Percentiles rank a stretch among this genome's conserved stretches.
Evolutionary conservation across 2,113 vertebrate genomes (phyloP).

Genomic region (Phylloscopus trochilus): DNA sequence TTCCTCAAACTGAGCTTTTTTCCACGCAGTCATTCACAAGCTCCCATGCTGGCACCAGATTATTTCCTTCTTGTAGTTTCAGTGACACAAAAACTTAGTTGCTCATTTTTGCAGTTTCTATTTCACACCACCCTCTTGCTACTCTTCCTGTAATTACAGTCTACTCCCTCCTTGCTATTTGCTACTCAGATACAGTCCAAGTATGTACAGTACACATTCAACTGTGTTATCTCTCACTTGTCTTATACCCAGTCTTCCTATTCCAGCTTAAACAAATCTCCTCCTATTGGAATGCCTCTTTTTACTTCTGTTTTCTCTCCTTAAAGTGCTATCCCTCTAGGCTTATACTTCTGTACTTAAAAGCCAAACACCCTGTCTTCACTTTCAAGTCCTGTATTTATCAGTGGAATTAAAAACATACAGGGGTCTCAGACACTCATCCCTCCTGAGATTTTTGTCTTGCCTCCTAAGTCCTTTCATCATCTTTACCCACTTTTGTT

Average conservation of each 20-base stretch:
- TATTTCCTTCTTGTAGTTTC: not conserved
- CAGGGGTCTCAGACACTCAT: rapidly evolving
- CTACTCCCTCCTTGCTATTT: not conserved
- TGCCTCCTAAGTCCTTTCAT: not conserved
- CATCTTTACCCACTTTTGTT: not conserved
- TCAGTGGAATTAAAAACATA: not conserved
- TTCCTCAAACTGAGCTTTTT: not conserved
- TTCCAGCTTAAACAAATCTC: not conserved
- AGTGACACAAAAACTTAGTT: not conserved
- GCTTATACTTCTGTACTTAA: not conserved
- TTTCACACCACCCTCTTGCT: not conserved
- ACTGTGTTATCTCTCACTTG: not conserved
- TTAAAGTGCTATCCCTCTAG: not conserved
- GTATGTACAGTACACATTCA: not conserved
- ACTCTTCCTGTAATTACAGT: not conserved
- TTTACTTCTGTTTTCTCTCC: not conserved
- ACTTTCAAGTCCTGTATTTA: not conserved
- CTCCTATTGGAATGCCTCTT: not conserved
- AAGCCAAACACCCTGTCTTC: not conserved
- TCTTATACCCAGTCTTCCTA: not conserved
- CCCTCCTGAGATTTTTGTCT: not conserved
- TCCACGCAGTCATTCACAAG: not conserved
- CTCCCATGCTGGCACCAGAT: not conserved
- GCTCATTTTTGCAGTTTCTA: not conserved
- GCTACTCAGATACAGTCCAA: not conserved